These are phyloP conservation scores for Pristionchus entomophagus DNA, from an alignment of 2,888 invertebrate species.

Conservation along the genomic window DNA sequence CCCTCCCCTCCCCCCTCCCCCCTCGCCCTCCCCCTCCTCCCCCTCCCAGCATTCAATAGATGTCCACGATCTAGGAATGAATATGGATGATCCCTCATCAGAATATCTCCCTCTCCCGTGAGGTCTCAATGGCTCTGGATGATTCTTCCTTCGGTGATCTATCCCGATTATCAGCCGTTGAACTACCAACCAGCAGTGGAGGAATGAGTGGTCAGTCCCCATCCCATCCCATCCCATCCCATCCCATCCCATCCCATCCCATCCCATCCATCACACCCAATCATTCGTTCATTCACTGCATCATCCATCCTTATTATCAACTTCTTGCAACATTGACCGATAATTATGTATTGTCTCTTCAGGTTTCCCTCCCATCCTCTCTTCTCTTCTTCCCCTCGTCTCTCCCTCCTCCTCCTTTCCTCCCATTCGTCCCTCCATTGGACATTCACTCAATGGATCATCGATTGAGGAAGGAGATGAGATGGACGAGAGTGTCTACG, in stretches of 20 bases:
- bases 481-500: constrained; percentile 17
- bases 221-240: too few relatives aligned
- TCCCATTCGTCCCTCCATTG: constrained; percentile 12
- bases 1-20: too few relatives aligned
- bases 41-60: too few relatives aligned
- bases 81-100: neutral
- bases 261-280: too few relatives aligned
- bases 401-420: neutral
- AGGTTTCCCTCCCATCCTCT: neutral
- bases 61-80: too few relatives aligned
- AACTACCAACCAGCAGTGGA: neutral
- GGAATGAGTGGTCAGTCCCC: neutral
- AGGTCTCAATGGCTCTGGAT: neutral
- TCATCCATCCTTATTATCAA: neutral
- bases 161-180: neutral
- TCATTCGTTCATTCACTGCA: too few relatives aligned
- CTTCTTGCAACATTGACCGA: neutral
- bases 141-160: constrained; percentile 30
- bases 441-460: constrained; percentile 2
- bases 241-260: too few relatives aligned
- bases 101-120: constrained; percentile 12
- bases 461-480: constrained; percentile 25
- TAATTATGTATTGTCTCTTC: too few relatives aligned
- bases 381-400: neutral
- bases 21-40: too few relatives aligned